These are phyloP conservation scores for Drosophila colorata DNA, from an alignment of 2,888 invertebrate species.

Conservation along the genomic window DNA sequence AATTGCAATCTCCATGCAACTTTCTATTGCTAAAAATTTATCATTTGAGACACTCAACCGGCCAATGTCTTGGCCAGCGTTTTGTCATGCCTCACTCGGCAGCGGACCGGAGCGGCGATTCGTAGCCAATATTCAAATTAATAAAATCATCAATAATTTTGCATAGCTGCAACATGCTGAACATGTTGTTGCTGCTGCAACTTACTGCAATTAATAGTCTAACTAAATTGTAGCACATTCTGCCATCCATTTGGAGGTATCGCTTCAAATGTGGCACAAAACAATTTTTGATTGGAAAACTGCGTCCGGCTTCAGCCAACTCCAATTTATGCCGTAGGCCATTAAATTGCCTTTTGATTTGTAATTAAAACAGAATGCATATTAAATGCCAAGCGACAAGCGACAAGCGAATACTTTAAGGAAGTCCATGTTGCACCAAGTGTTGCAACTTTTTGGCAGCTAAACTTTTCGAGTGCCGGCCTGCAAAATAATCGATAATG, in stretches of 20 bases:
- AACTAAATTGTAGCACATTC: slow-evolving; percentile 79
- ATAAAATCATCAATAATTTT: slow-evolving; percentile 81
- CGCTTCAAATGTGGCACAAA: slow-evolving; percentile 78
- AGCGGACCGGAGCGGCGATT: slow-evolving; percentile 48
- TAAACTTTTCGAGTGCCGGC: slow-evolving; percentile 58
- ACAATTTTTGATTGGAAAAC: slow-evolving; percentile 79
- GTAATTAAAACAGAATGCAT: slow-evolving; percentile 79
- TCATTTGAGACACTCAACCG: slow-evolving; percentile 57
- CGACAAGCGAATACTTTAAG: slow-evolving; percentile 30
- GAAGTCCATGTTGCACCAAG: slow-evolving; percentile 7
- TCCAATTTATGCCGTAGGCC: slow-evolving; percentile 62
- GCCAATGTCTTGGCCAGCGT: slow-evolving; percentile 68
- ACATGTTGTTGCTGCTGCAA: slow-evolving; percentile 60
- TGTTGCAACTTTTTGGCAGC: slow-evolving; percentile 58
- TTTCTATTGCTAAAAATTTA: slow-evolving; percentile 80
- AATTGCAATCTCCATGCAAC: slow-evolving; percentile 82
- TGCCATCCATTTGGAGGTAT: slow-evolving; percentile 66
- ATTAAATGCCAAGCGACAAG: slow-evolving; percentile 56
- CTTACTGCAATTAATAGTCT: slow-evolving; percentile 79
- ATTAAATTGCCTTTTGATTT: slow-evolving; percentile 67
- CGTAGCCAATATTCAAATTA: slow-evolving; percentile 80
- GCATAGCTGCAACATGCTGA: slow-evolving; percentile 63
- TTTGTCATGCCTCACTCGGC: slow-evolving; percentile 56
- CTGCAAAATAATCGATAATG: slow-evolving; percentile 70
- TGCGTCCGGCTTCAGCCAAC: slow-evolving; percentile 57